Percentiles rank a stretch among this genome's conserved stretches.
Conservation (phyloP, 1,140 invertebrate species). For the Planococcus citri region DNA sequence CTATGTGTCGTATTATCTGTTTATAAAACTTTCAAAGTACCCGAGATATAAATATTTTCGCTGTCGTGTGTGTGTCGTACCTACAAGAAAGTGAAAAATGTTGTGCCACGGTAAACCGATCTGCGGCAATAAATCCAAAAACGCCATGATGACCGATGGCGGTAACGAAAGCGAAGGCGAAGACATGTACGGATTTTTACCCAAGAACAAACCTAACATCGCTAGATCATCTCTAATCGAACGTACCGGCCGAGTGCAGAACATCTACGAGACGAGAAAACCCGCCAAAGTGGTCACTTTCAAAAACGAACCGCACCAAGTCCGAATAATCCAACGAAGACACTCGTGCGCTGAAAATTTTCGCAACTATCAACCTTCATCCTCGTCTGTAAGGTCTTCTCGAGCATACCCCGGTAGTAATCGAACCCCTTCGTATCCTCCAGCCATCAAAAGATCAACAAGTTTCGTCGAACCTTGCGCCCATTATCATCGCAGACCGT, state of each 20-base stretch:
- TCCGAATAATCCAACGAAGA: background rate
- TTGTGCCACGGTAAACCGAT: conserved; percentile 7
- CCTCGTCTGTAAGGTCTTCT: background rate
- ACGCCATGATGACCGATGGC: background rate
- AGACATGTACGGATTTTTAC: conserved; percentile 12
- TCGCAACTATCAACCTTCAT: background rate
- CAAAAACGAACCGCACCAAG: background rate
- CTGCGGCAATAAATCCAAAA: background rate
- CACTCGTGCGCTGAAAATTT: conserved; percentile 11
- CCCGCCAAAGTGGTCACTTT: conserved; percentile 11
- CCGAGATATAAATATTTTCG: no score
- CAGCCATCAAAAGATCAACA: background rate
- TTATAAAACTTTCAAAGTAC: no score
- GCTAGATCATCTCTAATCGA: background rate
- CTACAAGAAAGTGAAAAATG: background rate
- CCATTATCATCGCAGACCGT: conserved; percentile 21
- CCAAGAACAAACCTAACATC: background rate
- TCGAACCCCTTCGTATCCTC: conserved; percentile 4
- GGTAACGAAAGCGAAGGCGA: conserved; percentile 15
- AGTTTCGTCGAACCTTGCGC: conserved; percentile 6
- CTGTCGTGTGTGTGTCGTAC: no score
- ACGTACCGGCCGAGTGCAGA: background rate
- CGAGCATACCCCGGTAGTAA: no score
- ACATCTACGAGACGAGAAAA: conserved; percentile 2
- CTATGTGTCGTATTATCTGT: no score